phyloP scores from a whole-genome alignment of 2,888 invertebrate genomes.

The Ecdyonurus torrentis region DNA sequence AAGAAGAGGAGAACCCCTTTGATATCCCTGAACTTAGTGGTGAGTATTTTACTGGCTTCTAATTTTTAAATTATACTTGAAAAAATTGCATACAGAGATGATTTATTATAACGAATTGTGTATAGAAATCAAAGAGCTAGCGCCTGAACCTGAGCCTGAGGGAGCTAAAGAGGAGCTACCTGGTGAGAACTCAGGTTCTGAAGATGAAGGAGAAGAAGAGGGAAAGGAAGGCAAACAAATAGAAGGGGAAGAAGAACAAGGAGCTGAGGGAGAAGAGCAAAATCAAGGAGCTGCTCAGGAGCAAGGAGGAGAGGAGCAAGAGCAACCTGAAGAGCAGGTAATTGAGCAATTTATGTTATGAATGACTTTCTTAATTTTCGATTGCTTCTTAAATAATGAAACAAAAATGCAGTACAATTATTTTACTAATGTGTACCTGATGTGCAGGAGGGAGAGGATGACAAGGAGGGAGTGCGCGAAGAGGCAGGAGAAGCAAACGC shows the following conservation, averaged over 20 bases:
- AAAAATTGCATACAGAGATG: too few species aligned
- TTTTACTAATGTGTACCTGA: conserved; percentile 15
- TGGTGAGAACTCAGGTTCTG: conserved; percentile 24
- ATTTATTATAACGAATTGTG: too few species aligned
- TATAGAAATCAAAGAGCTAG: not conserved
- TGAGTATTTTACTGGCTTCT: too few species aligned
- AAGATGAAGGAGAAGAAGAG: conserved; percentile 32
- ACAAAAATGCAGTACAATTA: too few species aligned
- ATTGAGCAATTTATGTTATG: too few species aligned
- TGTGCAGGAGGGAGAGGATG: conserved; percentile 21
- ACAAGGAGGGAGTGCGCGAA: conserved; percentile 22
- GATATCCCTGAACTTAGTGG: conserved; percentile 69
- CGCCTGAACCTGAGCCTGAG: conserved; percentile 16
- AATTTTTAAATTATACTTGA: too few species aligned
- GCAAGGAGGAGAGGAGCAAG: conserved; percentile 24
- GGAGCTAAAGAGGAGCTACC: conserved; percentile 16
- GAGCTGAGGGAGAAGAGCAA: conserved; percentile 24
- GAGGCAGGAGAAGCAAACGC: conserved; percentile 34
- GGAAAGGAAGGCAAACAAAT: conserved; percentile 27
- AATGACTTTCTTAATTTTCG: not conserved
- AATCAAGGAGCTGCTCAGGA: conserved; percentile 18
- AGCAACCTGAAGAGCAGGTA: conserved; percentile 14
- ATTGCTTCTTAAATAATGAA: conserved; percentile 9
- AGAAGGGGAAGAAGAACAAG: conserved; percentile 19
- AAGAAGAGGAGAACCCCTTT: conserved; percentile 59